Evolutionary conservation across 2,888 invertebrate genomes (phyloP).

Genomic region (Thecophora atra): DNA sequence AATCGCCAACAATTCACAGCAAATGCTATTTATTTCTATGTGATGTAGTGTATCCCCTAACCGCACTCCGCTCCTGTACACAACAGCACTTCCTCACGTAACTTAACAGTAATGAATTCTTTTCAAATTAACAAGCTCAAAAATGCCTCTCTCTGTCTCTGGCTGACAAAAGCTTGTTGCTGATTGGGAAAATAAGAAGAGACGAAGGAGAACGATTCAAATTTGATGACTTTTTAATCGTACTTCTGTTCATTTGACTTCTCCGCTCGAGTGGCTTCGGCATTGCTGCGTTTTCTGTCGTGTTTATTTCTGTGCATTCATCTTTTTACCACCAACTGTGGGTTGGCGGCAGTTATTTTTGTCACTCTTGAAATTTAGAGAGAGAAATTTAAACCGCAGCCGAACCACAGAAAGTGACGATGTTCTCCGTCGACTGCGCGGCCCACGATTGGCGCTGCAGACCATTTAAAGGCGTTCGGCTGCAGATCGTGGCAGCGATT

Average conservation of each 20-base stretch:
- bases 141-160: too few relatives aligned
- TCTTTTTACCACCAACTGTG: not conserved
- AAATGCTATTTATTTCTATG: too few relatives aligned
- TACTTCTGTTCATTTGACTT: not conserved
- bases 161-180: too few relatives aligned
- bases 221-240: not conserved
- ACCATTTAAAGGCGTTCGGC: not conserved
- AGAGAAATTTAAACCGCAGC: slow-evolving; percentile 16
- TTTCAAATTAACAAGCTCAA: too few relatives aligned
- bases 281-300: not conserved
- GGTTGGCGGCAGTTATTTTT: slow-evolving; percentile 29
- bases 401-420: not conserved
- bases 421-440: not conserved
- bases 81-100: not conserved
- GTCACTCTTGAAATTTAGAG: slow-evolving; percentile 5
- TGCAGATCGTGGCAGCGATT: not conserved
- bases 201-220: too few relatives aligned
- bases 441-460: not conserved
- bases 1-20: too few relatives aligned
- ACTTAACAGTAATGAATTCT: not conserved
- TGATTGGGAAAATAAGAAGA: too few relatives aligned
- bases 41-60: too few relatives aligned
- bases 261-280: not conserved
- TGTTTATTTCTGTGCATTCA: not conserved
- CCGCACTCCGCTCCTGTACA: too few relatives aligned